Evolutionary conservation across 2,888 invertebrate genomes (phyloP).

Genomic region (Zaprionus lineosus): DNA sequence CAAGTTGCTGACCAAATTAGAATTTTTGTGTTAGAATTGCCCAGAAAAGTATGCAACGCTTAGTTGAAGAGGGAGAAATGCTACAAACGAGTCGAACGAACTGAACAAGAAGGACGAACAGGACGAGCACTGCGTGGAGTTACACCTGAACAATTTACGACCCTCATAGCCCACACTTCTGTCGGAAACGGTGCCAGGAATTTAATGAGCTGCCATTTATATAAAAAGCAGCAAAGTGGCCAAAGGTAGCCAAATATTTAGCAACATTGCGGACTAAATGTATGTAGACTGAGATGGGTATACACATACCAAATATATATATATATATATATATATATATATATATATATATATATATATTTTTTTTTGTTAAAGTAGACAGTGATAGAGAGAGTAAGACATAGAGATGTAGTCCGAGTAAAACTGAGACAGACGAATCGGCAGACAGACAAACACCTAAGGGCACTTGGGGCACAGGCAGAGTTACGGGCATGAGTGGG

Average conservation of each 20-base stretch:
- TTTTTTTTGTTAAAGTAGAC: too few relatives aligned
- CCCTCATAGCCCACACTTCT: conserved; percentile 19
- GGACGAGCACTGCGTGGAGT: not conserved
- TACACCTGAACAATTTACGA: conserved; percentile 68
- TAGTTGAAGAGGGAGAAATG: not conserved
- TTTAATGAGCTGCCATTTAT: conserved; percentile 79
- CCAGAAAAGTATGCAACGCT: conserved; percentile 33
- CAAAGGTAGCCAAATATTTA: conserved; percentile 74
- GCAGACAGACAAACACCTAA: conserved; percentile 25
- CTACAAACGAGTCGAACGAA: conserved; percentile 10
- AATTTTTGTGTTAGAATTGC: conserved; percentile 45
- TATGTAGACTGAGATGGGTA: conserved; percentile 18
- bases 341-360: too few relatives aligned
- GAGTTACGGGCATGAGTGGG: not conserved
- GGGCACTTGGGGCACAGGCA: conserved; percentile 35
- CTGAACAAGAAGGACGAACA: too few relatives aligned
- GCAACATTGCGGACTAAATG: conserved; percentile 50
- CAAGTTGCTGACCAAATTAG: conserved; percentile 68
- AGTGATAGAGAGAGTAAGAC: not conserved
- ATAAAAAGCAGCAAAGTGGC: conserved; percentile 68
- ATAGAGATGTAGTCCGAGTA: not conserved
- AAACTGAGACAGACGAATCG: not conserved
- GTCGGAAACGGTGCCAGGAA: conserved; percentile 60
- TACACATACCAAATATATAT: not conserved
- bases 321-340: too few relatives aligned